Conservation (phyloP, 2,797 vertebrate genomes). For the Hipposideros larvatus region DNA sequence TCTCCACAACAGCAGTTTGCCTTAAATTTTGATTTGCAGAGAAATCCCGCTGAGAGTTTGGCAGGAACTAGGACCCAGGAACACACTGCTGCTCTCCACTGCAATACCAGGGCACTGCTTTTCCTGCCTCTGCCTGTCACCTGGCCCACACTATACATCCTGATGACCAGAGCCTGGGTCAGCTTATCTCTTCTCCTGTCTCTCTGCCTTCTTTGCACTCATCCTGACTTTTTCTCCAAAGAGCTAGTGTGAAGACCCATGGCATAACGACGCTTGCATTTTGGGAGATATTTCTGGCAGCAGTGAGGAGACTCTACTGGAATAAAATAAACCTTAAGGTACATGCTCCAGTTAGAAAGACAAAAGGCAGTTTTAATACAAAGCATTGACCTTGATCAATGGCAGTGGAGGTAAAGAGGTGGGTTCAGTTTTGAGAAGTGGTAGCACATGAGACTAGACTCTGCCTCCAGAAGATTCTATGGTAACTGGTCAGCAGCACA, state of each 20-base stretch:
- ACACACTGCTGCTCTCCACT: rapidly evolving
- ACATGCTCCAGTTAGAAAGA: neutral
- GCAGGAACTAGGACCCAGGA: too few species aligned
- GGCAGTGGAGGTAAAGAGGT: neutral
- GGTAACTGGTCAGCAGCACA: neutral
- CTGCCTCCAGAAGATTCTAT: neutral
- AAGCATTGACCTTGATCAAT: neutral
- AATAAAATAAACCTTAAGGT: slow-evolving; percentile 2
- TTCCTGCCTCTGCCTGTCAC: neutral
- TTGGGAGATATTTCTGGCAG: neutral
- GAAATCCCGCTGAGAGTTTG: neutral
- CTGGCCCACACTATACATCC: neutral
- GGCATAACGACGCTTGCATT: neutral
- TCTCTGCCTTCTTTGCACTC: neutral
- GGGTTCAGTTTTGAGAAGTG: neutral
- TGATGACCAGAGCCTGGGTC: neutral
- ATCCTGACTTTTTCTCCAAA: neutral
- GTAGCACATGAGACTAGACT: neutral
- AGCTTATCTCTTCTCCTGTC: neutral
- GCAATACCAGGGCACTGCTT: neutral
- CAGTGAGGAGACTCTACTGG: neutral
- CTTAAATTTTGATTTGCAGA: neutral
- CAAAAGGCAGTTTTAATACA: neutral
- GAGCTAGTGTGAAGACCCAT: neutral
- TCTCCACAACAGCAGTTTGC: neutral